Conservation (phyloP, 1,140 invertebrate genomes). For the Calliphora vicina region DNA sequence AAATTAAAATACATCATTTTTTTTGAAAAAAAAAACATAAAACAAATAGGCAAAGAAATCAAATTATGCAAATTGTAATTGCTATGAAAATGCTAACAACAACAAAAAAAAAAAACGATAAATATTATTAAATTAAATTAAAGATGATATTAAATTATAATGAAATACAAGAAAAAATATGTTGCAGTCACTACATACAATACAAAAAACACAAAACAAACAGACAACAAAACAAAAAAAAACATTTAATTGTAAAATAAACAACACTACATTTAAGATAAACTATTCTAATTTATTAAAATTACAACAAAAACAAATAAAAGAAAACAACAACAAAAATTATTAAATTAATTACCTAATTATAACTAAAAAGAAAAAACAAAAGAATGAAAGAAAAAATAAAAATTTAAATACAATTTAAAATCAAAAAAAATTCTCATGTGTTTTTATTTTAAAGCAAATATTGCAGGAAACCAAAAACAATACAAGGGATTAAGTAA, state of each 20-base stretch:
- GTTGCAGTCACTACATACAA: neutral
- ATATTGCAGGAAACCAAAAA: neutral
- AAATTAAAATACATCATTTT: neutral
- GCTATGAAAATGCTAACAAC: neutral
- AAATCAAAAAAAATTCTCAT: neutral
- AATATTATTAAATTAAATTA: neutral
- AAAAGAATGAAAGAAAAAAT: neutral
- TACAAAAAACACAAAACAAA: neutral
- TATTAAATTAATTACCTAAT: slow-evolving; percentile 1
- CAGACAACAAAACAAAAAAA: neutral
- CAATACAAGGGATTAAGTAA: no score
- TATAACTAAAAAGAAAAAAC: neutral
- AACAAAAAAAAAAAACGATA: neutral
- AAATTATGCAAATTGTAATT: slow-evolving; percentile 7
- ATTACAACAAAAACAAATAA: neutral
- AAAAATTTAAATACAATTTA: slow-evolving; percentile 14
- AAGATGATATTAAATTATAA: neutral
- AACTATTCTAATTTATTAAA: slow-evolving; percentile 10
- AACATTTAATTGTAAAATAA: slow-evolving; percentile 3
- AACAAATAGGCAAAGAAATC: slow-evolving; percentile 7
- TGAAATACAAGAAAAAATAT: neutral
- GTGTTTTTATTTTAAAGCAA: neutral
- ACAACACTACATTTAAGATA: neutral
- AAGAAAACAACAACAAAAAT: neutral
- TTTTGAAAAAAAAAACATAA: neutral